A percentile compares a stretch with the other conserved stretches of the same genome.
Conservation (phyloP, 2,113 vertebrate species). For the Barbus barbus region DNA sequence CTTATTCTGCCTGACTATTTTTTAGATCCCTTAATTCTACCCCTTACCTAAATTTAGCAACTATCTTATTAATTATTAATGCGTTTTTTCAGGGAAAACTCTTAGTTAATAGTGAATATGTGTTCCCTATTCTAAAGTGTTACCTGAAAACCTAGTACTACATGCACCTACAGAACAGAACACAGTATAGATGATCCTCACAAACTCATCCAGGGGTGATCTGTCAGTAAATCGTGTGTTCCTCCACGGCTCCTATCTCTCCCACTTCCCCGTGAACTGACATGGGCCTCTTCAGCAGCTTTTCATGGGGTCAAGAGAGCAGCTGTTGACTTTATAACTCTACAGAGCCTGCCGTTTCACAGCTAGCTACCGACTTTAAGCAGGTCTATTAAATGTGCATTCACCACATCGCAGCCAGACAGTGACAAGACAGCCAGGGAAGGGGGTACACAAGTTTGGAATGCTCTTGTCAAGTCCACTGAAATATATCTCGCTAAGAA, state of each 20-base stretch:
- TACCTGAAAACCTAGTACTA: too few relatives aligned
- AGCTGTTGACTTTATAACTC: slow-evolving; percentile 64
- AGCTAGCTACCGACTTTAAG: slow-evolving; percentile 57
- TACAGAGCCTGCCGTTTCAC: slow-evolving; percentile 65
- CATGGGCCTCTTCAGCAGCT: slow-evolving; percentile 52
- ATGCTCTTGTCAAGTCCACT: slow-evolving; percentile 52
- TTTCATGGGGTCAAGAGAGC: slow-evolving; percentile 53
- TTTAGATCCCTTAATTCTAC: too few relatives aligned
- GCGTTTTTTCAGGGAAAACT: too few relatives aligned
- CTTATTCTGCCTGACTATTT: too few relatives aligned
- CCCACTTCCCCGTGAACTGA: slow-evolving; percentile 43
- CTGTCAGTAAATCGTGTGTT: slow-evolving; percentile 6
- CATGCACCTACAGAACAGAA: not conserved
- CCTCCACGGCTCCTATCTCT: slow-evolving; percentile 35
- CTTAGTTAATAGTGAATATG: too few relatives aligned
- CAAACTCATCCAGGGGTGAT: not conserved
- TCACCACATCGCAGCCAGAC: slow-evolving; percentile 53
- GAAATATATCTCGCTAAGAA: slow-evolving; percentile 56
- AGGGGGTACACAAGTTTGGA: slow-evolving; percentile 52
- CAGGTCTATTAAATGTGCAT: slow-evolving; percentile 60
- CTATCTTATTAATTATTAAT: too few relatives aligned
- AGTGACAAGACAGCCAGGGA: slow-evolving; percentile 50
- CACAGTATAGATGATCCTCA: not conserved
- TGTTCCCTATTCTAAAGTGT: too few relatives aligned
- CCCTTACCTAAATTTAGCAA: too few relatives aligned